Evolutionary conservation across 1,140 invertebrate genomes (phyloP), one percentile per base, ranked within the genome.

Genomic region (Bombus consobrinus): DNA sequence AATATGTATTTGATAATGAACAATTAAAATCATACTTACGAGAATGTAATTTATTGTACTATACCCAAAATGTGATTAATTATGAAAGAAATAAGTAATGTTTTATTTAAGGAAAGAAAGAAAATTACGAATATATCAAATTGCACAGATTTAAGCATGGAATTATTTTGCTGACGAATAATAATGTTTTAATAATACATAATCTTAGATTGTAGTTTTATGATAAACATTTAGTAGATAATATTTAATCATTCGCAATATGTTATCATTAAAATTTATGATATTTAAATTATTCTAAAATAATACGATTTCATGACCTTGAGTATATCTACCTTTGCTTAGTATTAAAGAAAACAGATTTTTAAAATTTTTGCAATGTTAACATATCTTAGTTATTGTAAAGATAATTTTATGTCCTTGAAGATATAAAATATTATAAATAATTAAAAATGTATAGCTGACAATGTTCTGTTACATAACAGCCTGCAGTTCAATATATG

Each of bases 391-490:
- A 10, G 25, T 47, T 43, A 2, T 69, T 25, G 3, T 34, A 62
- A 43, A 18, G 1, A 25, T 47, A 47, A 3, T 41, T 32, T 37
- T 34, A 15, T 13, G 12, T n/a, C 71, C 15, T 57, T 53, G 13
- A 39, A 43, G 71, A 32, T 78, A 15, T 57, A 0, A 25, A 59
- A 34, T 62, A 34, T 47, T 47, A 18, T 15, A 41, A 13, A n/a
- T 12, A 32, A 34, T 10, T 43, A 15, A 43, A 12, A 79, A 79
- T 78, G 1, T 18, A 15, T 62, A 41, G 28, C 4, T 37, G n/a
- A 25, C 37, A 83, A 39, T 57, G 15, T 22, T 43, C 41, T 62
- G 28, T 84, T 80, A 72, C 41, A 72, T 84, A 84, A 84, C 25
- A 41, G 41, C 32, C 37, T 34, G 18, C 18, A 18, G 10, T 77